Evolutionary conservation across 2,888 invertebrate species (phyloP), one percentile per base, ranked within the genome.

Genomic region (Selenia dentaria): DNA sequence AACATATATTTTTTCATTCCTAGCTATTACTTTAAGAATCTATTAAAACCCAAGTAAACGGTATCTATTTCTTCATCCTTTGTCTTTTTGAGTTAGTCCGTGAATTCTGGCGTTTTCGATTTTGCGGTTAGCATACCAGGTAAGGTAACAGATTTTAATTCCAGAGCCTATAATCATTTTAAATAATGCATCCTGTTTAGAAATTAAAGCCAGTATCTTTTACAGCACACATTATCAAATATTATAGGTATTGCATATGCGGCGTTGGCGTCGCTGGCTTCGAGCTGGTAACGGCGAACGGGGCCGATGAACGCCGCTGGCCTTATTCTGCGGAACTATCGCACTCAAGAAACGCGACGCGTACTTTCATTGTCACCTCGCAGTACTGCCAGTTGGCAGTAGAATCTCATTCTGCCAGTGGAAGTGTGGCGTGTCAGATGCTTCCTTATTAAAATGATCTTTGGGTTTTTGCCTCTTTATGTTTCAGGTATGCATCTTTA

Each of bases 301-400:
- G 76, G 89, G 89, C 84, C 89, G 85, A 75, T 87, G 88, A 86
- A 88, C 88, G 86, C 81, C 41, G 67, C 77, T 85, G 88, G 88
- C 89, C 89, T 88, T 85, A 85, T 88, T 90, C 77, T 71, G 67
- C 63, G 70, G 69, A 83, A 85, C 83, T 84, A 86, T 85, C 80
- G 86, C 86, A 79, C 75, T 74, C 81, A 81, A 85, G 86, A 87
- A 83, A 88, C 74, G 76, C 78, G 71, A 67, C 67, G 70, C 75
- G 80, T 82, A 88, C 89, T 89, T 87, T 88, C 88, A 87, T 89
- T 88, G 89, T 87, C 89, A 83, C 81, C 83, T 78, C 68, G 65
- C 66, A 62, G 67, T 34, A 72, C 44, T 49, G 52, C 44, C 49
- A 49, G 46, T 54, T 54, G 41, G 41, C 37, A 33, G 37, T 37